Evolutionary conservation across 2,797 vertebrate species (phyloP), one percentile per base, ranked within the genome.

Genomic region (Parambassis ranga): DNA sequence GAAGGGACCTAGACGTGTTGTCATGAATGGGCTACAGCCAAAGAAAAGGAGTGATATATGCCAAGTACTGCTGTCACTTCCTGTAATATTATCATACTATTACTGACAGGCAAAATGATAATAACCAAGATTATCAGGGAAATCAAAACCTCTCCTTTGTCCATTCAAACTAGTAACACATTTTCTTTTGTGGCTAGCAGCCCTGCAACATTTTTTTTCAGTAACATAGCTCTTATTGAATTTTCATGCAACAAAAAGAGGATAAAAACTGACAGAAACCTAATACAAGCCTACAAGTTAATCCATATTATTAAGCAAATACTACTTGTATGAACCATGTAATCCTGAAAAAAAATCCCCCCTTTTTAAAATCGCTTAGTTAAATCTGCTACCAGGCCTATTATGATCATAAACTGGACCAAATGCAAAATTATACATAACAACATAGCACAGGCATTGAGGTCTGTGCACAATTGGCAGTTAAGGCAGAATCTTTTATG

Each of bases 391-490:
- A 18, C 61, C 65, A 64, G 36, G 28, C 10, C 20, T 65, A 35
- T 50, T 65, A 69, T 65, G 46, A 69, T 49, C 43, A 61, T 48
- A 69, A 75, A 76, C 47, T 62, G 61, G 59, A 79, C 55, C 36
- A 67, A 64, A 82, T 27, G 14, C 72, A 55, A 66, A 71, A 65
- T 57, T 42, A 57, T 15, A 58, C 31, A 41, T 36, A 56, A 30
- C 38, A 48, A 49, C 19, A 15, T 35, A 48, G 68, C 53, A 55
- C 39, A 28, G 47, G 20, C 52, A 65, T 31, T 47, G 18, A 77
- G 71, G 59, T 67, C 56, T 62, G 48, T 28, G 51, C 41, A 67
- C n/a, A 83, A 79, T 75, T 80, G 71, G 68, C 46, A 69, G 60
- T 72, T 42, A 38, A 71, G 15, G 65, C 28, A 62, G 71, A 30